Evolutionary conservation across 2,888 invertebrate species (phyloP), one percentile per base, ranked within the genome.

Genomic region (Drosophila colorata): DNA sequence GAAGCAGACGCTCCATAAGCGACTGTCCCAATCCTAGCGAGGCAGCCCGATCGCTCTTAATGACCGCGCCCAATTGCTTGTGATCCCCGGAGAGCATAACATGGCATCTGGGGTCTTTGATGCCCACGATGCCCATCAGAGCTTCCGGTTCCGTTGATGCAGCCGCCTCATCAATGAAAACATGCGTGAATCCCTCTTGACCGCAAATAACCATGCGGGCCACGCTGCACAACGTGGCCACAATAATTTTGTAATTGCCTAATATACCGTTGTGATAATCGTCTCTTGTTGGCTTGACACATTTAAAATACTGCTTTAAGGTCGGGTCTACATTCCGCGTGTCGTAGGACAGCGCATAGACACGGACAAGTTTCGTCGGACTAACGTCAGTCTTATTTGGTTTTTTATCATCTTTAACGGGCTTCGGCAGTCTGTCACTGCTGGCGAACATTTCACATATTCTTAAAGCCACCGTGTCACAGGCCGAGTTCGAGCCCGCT

Each of bases 101-200:
- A 90, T 94, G 93, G 70, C 90, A 93, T 2, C 7, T 71, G 0
- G 0, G 0, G 1, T 7, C 1, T n/a, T 80, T 82, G 9, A 85
- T 80, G 38, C 90, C 91, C 60, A 92, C 92, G 43, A 94, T 91
- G 9, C 95, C 94, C 74, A 95, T 93, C 57, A 95, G 87, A 13
- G 94, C 92, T 90, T 96, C 95, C 0, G 95, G 94, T 90, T 96
- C 96, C 7, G 93, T 93, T 0, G 95, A 94, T 84, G 96, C 96
- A 0, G 95, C 96, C 33, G 95, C 95, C 93, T 96, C 96, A 88
- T 96, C 96, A 56, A 96, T 93, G 87, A 96, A 95, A 11, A 95
- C 93, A 87, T 96, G 95, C 0, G 94, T 14, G 16, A 64, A 40
- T 6, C 20, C 0, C 2, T 2, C 4, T 1, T 1, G 1, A 13